Evolutionary conservation across 1,140 invertebrate genomes (phyloP), one percentile per base, ranked within the genome.

Genomic region (Orussus abietinus): DNA sequence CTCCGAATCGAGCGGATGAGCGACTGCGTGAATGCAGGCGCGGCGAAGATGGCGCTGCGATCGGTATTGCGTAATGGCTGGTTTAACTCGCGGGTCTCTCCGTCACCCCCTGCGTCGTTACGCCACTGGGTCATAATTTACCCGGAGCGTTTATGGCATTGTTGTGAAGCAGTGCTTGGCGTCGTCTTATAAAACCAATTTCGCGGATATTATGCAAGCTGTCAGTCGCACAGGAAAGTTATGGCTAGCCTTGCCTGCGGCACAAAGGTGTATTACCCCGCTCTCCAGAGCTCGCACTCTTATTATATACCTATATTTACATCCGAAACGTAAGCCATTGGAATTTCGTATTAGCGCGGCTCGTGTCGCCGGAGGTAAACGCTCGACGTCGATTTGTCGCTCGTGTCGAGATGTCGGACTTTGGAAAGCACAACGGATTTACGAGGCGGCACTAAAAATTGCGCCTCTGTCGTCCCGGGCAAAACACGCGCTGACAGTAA

Each of bases 151-250:
- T 69, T 69, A 70, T 65, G 59, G 65, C 64, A 68, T 64, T 68
- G 65, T 67, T 66, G 64, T 63, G 61, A 66, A 58, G 55, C 59
- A 57, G 55, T 59, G 62, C 58, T 62, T 59, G 57, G 57, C 64
- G 57, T 63, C 66, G 59, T 65, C 64, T 70, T 70, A 68, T 69
- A 69, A 68, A 70, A 70, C 66, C 67, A 70, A 70, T 70, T 70
- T 69, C 63, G 65, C 67, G 67, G 64, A 55, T 68, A 70, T 70
- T 70, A 69, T 70, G 67, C 65, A 70, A 68, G 61, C 66, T 70
- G 67, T 70, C 67, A 69, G 61, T 67, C 58, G 59, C 55, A 58
- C 57, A 53, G 55, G 53, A 65, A 65, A 69, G 54, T 69, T 69
- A 69, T 68, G 57, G 59, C 59, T 59, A 56, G 55, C 56, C 45